A percentile compares a stretch with the other conserved stretches of the same genome.
phyloP scores from a whole-genome alignment of 2,797 vertebrate genomes.

The Dipus sagitta region DNA sequence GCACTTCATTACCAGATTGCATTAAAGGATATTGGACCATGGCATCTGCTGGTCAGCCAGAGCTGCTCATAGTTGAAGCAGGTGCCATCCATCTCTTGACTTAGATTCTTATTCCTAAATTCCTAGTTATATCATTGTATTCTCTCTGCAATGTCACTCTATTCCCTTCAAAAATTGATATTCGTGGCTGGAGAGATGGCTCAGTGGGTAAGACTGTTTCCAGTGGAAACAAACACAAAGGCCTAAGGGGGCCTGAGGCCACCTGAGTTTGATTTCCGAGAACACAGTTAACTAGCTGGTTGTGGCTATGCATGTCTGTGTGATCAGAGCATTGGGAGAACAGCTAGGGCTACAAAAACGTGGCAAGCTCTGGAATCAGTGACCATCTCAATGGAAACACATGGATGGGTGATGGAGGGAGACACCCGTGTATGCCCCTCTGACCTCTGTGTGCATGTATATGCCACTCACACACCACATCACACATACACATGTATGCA shows the following conservation, averaged over 20 bases:
- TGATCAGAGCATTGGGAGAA: too few relatives aligned
- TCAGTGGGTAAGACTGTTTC: neutral
- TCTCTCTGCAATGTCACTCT: neutral
- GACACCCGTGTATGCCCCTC: neutral
- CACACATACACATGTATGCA: too few relatives aligned
- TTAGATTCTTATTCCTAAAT: neutral
- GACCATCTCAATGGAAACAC: too few relatives aligned
- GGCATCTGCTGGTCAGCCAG: neutral
- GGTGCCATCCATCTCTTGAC: neutral
- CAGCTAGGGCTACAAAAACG: too few relatives aligned
- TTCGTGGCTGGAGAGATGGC: neutral
- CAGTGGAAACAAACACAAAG: neutral
- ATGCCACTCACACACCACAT: neutral
- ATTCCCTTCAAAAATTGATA: neutral
- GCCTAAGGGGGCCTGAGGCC: too few relatives aligned
- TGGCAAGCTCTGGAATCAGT: too few relatives aligned
- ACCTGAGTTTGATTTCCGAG: neutral
- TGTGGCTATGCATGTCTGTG: too few relatives aligned
- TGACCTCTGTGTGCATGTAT: neutral
- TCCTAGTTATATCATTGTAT: neutral
- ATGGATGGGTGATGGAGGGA: too few relatives aligned
- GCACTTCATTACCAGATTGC: neutral
- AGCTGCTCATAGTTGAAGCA: neutral
- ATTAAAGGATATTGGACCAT: neutral
- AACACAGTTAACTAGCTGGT: neutral